Percentiles rank a stretch among this genome's conserved stretches.
These are phyloP conservation scores for Trachelus stipa DNA, from an alignment of 2,888 invertebrate species.

Conservation along the genomic window DNA sequence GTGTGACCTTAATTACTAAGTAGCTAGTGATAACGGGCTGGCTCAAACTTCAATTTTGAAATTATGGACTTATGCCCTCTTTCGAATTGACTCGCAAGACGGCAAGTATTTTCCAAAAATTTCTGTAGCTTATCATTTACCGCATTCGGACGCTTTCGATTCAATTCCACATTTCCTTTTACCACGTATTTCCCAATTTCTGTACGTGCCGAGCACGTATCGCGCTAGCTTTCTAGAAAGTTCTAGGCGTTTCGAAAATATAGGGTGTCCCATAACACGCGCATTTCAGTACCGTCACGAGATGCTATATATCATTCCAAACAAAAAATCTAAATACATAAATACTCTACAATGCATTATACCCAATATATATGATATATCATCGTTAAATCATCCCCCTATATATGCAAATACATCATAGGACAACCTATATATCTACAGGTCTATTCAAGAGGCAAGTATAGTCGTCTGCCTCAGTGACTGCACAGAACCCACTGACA, in stretches of 20 bases:
- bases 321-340: not conserved
- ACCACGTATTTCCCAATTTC: not conserved
- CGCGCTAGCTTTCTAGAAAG: not conserved
- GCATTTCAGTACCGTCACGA: not conserved
- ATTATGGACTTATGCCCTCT: not conserved
- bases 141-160: not conserved
- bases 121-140: not conserved
- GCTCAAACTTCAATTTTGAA: not conserved
- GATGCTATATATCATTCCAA: not conserved
- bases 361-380: not conserved
- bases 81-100: not conserved
- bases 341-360: not conserved
- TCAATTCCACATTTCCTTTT: not conserved
- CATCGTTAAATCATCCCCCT: not conserved
- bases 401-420: slow-evolving; percentile 10
- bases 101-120: not conserved
- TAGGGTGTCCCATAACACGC: not conserved
- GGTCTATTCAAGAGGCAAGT: not conserved
- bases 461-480: slow-evolving; percentile 4
- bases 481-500: slow-evolving; percentile 3
- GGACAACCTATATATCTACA: not conserved
- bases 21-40: not conserved
- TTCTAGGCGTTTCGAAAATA: not conserved
- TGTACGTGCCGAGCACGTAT: not conserved
- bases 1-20: not conserved